Evolutionary conservation across 2,888 invertebrate genomes (phyloP), one percentile per base, ranked within the genome.

Genomic region (Sinopyrophorus schimmeli): DNA sequence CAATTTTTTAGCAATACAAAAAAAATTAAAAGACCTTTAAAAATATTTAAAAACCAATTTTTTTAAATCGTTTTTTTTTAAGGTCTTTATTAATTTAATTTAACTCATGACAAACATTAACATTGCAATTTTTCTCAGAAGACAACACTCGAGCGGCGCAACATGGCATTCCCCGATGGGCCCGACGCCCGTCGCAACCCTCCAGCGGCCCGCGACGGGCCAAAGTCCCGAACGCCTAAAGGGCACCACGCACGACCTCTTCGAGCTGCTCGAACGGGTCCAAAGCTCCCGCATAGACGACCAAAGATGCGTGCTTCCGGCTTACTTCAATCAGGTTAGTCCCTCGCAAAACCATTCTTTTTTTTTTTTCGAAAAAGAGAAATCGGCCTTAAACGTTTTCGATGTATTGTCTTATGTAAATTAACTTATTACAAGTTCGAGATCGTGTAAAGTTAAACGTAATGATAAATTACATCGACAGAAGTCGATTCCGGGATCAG

Each of bases 251-350:
- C 75, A 84, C 72, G 95, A 95, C 76, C 82, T 97, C 63, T 94
- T 97, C 75, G 94, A 95, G 74, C 79, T 97, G 65, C 80, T 98
- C 70, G 95, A 96, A 75, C 84, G 91, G 69, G 90, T 94, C 61
- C 96, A 97, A 76, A 89, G 92, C 78, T 92, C 92, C 63, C 84
- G 97, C 54, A 78, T 97, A 69, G 95, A 98, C 73, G 97, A 97
- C 80, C 97, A 98, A 79, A 85, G 97, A 77, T 97, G 96, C 75
- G 92, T 92, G 64, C 80, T 97, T 69, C 95, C 96, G 59, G 84
- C 91, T 38, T 91, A 90, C 77, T 91, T 91, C 76, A 86, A 87
- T 73, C 91, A 91, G 88, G 91, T 91, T 74, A 75, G 80, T 57
- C 28, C 9, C 10, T 16, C 11, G 6, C 7, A 21, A 21, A 21